Evolutionary conservation across 1,140 invertebrate genomes (phyloP).

Genomic region (Temnothorax nylanderi): DNA sequence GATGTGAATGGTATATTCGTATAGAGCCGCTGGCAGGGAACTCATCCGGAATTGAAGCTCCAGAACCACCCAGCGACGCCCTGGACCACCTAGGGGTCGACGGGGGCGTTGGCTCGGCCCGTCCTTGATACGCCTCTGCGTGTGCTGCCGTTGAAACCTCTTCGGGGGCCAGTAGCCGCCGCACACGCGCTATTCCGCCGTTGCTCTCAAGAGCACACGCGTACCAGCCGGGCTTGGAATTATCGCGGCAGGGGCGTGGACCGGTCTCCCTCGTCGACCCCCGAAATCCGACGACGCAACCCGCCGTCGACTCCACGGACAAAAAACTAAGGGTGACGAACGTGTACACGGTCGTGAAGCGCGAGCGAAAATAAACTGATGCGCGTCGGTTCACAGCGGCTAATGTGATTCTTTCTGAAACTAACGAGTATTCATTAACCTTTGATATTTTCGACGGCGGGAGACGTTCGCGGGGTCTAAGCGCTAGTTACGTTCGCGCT

Average conservation of each 20-base stretch:
- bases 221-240: conserved; percentile 63
- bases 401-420: conserved; percentile 16
- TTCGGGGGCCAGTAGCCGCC: conserved; percentile 65
- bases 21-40: conserved; percentile 43
- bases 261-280: conserved; percentile 45
- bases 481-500: conserved; percentile 33
- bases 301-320: background rate
- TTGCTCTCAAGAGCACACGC: conserved; percentile 51
- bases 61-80: conserved; percentile 82
- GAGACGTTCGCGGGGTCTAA: background rate
- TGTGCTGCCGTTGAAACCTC: conserved; percentile 77
- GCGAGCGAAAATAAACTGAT: conserved; percentile 26
- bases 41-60: conserved; percentile 77
- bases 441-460: background rate
- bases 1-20: conserved; percentile 29
- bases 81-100: conserved; percentile 83
- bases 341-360: conserved; percentile 4
- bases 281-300: conserved; percentile 48
- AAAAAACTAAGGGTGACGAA: conserved; percentile 32
- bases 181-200: conserved; percentile 63
- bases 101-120: conserved; percentile 77
- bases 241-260: conserved; percentile 68
- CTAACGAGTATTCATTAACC: conserved; percentile 39
- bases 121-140: conserved; percentile 79
- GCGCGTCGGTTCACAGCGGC: conserved; percentile 10